These are phyloP conservation scores for Anarhynchus alexandrinus DNA, from an alignment of 2,113 vertebrate species.

Conservation along the genomic window DNA sequence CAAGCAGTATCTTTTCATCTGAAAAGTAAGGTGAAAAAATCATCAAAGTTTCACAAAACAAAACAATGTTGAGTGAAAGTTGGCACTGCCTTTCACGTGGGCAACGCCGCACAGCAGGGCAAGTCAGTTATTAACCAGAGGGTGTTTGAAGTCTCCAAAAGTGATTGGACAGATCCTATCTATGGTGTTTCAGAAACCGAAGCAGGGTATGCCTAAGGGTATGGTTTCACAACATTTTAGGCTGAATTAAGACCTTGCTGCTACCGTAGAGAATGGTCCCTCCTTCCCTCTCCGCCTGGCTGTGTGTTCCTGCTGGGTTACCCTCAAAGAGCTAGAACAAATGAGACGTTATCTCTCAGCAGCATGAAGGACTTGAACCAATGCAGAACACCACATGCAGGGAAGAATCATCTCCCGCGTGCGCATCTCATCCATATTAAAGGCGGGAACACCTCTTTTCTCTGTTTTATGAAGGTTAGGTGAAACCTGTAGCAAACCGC, in stretches of 20 bases:
- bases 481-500: neutral
- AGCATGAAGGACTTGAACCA: neutral
- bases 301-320: neutral
- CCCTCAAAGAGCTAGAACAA: neutral
- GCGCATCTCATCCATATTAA: neutral
- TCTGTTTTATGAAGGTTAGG: neutral
- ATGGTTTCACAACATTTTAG: neutral
- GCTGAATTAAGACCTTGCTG: neutral
- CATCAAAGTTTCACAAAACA: neutral
- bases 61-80: neutral
- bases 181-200: neutral
- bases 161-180: neutral
- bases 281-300: neutral
- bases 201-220: neutral
- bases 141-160: neutral
- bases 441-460: neutral
- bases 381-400: neutral
- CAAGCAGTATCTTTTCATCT: neutral
- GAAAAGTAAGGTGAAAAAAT: neutral
- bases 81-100: neutral
- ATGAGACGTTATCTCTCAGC: neutral
- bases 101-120: neutral
- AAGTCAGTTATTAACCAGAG: conserved; percentile 9
- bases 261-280: neutral
- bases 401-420: rapidly evolving